phyloP scores from a whole-genome alignment of 2,113 vertebrate species.

The Sorex araneus region DNA sequence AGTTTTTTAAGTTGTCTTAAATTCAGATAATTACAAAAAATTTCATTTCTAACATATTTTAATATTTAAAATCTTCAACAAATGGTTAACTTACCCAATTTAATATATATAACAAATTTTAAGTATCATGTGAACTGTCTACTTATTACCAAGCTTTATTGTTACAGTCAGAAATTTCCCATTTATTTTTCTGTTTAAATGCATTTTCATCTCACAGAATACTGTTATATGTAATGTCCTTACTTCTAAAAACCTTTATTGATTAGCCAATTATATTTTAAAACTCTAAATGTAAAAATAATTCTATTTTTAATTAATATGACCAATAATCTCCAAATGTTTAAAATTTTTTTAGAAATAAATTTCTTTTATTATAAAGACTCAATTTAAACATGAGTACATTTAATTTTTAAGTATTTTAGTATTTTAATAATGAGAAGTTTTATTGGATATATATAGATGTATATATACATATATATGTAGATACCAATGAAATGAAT shows the following conservation, averaged over 20 bases:
- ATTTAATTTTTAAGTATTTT: too few species aligned
- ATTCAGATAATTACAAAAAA: neutral
- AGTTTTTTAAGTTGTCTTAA: neutral
- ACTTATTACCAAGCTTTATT: neutral
- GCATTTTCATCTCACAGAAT: neutral
- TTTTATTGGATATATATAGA: too few species aligned
- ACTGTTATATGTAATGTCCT: neutral
- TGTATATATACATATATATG: too few species aligned
- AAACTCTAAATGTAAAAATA: constrained; percentile 9
- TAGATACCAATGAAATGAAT: too few species aligned
- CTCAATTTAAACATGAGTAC: neutral
- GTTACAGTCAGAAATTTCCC: neutral
- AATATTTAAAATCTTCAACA: constrained; percentile 23
- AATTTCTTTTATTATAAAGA: constrained; percentile 20
- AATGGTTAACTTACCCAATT: constrained; percentile 19
- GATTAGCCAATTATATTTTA: constrained; percentile 3
- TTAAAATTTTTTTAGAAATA: constrained; percentile 7
- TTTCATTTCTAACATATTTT: constrained; percentile 20
- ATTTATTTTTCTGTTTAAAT: neutral
- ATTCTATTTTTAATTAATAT: constrained; percentile 2
- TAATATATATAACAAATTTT: constrained; percentile 34
- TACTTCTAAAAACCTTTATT: neutral
- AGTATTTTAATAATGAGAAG: too few species aligned
- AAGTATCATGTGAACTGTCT: neutral
- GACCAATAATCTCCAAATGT: neutral